Conservation (phyloP, 2,888 invertebrate genomes). For the Macrosoma leucophasiata region DNA sequence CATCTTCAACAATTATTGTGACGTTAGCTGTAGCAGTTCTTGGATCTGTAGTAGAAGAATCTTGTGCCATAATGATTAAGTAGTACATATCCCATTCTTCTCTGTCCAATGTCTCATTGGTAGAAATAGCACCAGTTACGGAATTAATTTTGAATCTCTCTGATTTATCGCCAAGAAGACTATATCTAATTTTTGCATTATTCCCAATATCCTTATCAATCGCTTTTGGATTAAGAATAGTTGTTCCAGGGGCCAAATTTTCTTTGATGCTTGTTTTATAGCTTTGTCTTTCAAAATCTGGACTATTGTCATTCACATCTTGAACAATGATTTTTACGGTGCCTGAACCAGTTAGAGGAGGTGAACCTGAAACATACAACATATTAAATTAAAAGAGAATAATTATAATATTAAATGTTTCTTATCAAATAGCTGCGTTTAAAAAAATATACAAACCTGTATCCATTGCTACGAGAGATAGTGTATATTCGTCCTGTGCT, state of each 20-base stretch:
- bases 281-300: conserved; percentile 88
- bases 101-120: conserved; percentile 83
- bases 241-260: conserved; percentile 86
- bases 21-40: conserved; percentile 88
- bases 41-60: conserved; percentile 90
- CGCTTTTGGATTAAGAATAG: conserved; percentile 86
- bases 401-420: background rate
- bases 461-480: conserved; percentile 94
- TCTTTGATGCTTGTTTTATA: conserved; percentile 88
- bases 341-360: conserved; percentile 94
- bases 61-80: conserved; percentile 90
- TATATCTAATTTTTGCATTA: conserved; percentile 92
- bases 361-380: conserved; percentile 81
- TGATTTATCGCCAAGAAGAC: conserved; percentile 86
- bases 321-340: conserved; percentile 92
- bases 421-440: too few relatives aligned
- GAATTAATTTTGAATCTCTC: conserved; percentile 87
- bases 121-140: conserved; percentile 86
- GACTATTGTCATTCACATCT: conserved; percentile 96
- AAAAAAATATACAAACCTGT: too few relatives aligned
- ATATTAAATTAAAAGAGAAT: background rate
- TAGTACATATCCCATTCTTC: conserved; percentile 86
- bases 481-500: conserved; percentile 86
- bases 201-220: conserved; percentile 88
- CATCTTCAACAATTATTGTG: conserved; percentile 85